Base-by-base conservation (phyloP, 2,888 invertebrate genomes). In the Drosophila yooni region DNA sequence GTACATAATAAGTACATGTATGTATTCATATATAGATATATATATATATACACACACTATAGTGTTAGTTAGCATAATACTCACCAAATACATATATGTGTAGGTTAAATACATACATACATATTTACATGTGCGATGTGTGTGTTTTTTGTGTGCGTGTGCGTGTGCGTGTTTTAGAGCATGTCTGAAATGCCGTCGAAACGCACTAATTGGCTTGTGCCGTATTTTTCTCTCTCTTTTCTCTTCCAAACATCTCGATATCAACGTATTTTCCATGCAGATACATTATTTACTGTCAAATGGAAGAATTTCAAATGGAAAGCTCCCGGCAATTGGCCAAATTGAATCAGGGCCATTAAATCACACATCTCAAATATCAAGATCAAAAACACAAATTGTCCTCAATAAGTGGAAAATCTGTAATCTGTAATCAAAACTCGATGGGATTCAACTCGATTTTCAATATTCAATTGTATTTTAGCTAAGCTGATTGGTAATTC, bases 231-330 rank as follows among this genome's bases (percentile, higher is more conserved):
- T 72, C 53, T 70, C 51, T 64, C 67, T 83, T 67, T 87, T 88
- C 72, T 82, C 78, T 89, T 78, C 75, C 79, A 77, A 72, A 59
- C 70, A 73, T 66, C 74, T 71, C 65, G 64, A 66, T 73, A 67
- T 56, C 11, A 31, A 50, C 13, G 63, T 66, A 61, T 73, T 79
- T 63, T 76, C 68, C 70, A 82, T 81, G 94, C 95, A 95, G 95
- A 95, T 96, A 96, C 95, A 95, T 96, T 94, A 96, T 96, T 94
- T 96, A 96, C 95, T 96, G 96, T 95, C 96, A 96, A 95, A 96
- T 96, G 96, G 96, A 96, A 94, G 96, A 96, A 94, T 95, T 96
- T 94, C 96, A 96, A 95, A 95, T 95, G 94, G 96, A 96, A 94
- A 95, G 95, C 94, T 95, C 95, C 94, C 94, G 92, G 74, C 92